Conservation (phyloP, 2,113 vertebrate genomes). For the Anarhynchus alexandrinus region DNA sequence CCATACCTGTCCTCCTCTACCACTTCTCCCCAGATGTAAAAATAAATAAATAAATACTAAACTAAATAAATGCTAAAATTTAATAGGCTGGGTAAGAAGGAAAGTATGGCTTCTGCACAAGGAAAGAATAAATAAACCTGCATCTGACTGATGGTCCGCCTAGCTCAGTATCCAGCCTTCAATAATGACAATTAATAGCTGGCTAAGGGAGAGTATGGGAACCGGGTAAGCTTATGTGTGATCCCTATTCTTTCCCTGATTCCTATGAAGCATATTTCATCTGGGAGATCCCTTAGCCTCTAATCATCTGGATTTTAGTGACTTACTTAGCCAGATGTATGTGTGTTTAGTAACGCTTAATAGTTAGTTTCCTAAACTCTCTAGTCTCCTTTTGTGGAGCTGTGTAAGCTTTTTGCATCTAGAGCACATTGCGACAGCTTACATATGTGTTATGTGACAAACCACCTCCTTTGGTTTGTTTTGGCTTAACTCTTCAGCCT, state of each 20-base stretch:
- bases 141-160: neutral
- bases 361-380: neutral
- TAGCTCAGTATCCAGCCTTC: neutral
- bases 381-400: neutral
- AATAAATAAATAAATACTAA: neutral
- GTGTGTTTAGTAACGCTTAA: neutral
- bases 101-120: neutral
- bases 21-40: neutral
- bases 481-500: neutral
- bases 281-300: neutral
- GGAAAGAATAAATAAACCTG: neutral
- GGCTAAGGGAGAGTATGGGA: neutral
- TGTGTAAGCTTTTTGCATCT: neutral
- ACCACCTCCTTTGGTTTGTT: neutral
- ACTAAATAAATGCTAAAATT: neutral
- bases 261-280: neutral
- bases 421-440: neutral
- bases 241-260: neutral
- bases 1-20: neutral
- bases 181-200: neutral
- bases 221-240: neutral
- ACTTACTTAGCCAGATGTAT: neutral
- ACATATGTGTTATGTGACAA: neutral
- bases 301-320: neutral
- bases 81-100: neutral